phyloP scores from a whole-genome alignment of 2,888 invertebrate species.

The Hipparchia semele region DNA sequence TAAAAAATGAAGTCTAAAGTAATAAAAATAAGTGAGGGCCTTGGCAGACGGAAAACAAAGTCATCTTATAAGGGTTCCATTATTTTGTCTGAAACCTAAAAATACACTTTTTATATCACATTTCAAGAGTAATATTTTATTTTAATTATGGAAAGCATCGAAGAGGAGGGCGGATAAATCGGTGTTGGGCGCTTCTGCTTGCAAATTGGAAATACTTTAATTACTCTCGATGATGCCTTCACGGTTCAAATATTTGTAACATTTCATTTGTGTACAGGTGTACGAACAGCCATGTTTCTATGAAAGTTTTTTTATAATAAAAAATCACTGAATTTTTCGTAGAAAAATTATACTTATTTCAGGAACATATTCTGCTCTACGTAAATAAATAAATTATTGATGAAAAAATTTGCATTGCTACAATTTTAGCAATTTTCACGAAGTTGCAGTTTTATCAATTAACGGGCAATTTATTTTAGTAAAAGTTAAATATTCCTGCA shows the following conservation, averaged over 20 bases:
- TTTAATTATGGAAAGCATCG: constrained; percentile 14
- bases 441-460: background rate
- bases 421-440: background rate
- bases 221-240: constrained; percentile 23
- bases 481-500: background rate
- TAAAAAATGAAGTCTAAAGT: background rate
- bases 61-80: too few relatives aligned
- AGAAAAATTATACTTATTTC: too few relatives aligned
- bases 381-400: too few relatives aligned
- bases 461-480: background rate
- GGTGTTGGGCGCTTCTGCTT: background rate
- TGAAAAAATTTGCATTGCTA: background rate
- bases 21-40: too few relatives aligned
- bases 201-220: constrained; percentile 27
- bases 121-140: constrained; percentile 21
- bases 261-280: constrained; percentile 12
- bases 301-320: background rate
- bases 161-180: background rate
- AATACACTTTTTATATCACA: background rate
- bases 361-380: background rate
- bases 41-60: background rate
- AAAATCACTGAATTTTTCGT: background rate
- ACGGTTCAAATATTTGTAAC: constrained; percentile 23
- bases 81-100: too few relatives aligned
- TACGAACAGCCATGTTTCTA: background rate